Evolutionary conservation across 2,113 vertebrate genomes (phyloP).

Genomic region (Artemisiospiza belli): DNA sequence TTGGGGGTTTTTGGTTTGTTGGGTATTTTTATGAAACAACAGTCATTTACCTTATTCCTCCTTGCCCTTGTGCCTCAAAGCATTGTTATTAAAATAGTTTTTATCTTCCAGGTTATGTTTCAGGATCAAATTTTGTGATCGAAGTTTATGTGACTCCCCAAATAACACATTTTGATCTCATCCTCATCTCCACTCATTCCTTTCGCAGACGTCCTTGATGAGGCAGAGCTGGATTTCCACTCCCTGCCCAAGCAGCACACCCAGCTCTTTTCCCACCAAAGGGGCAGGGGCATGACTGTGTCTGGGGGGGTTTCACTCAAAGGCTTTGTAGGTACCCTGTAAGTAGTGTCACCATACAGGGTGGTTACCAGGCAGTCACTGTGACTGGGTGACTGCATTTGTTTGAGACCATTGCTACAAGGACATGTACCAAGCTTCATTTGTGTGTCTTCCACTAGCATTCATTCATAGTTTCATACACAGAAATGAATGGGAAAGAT

Average conservation of each 20-base stretch:
- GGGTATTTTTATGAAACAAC: not conserved
- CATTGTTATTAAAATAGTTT: not conserved
- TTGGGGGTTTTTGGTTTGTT: not conserved
- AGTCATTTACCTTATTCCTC: not conserved
- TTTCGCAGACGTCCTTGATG: not conserved
- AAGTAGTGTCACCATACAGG: rapidly evolving
- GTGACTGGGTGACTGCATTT: rapidly evolving
- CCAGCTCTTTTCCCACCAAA: not conserved
- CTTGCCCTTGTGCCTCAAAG: not conserved
- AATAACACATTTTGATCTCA: not conserved
- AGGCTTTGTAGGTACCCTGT: rapidly evolving
- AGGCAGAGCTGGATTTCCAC: not conserved
- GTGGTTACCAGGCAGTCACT: not conserved
- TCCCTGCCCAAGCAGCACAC: not conserved
- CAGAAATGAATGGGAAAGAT: not conserved
- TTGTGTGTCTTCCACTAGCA: not conserved
- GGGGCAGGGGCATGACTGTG: rapidly evolving
- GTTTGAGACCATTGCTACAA: not conserved
- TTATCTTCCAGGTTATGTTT: not conserved
- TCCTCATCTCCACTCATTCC: not conserved
- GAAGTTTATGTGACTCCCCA: rapidly evolving
- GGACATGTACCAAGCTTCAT: not conserved
- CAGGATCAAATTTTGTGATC: not conserved
- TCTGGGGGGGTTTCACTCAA: not conserved
- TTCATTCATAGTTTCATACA: rapidly evolving